Evolutionary conservation across 2,888 invertebrate genomes (phyloP).

Genomic region (Unio delphinus): DNA sequence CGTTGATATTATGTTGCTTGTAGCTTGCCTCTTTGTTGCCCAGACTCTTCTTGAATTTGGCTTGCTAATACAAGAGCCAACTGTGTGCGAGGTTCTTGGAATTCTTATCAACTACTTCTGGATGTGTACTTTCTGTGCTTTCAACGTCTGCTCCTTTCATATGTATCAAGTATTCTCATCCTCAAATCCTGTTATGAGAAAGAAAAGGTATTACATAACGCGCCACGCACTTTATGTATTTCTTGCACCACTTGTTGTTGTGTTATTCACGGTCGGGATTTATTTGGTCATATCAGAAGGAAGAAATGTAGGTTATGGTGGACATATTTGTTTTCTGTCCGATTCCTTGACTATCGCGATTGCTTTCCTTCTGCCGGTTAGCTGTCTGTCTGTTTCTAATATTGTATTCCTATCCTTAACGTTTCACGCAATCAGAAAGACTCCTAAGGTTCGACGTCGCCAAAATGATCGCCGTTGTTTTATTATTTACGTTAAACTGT

Average conservation of each 20-base stretch:
- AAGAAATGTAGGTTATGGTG: slow-evolving; percentile 26
- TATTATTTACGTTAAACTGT: slow-evolving; percentile 43
- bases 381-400: slow-evolving; percentile 32
- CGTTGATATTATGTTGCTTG: slow-evolving; percentile 34
- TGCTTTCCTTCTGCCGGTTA: slow-evolving; percentile 41
- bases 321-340: slow-evolving; percentile 19
- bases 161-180: slow-evolving; percentile 29
- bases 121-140: slow-evolving; percentile 33
- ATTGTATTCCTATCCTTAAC: slow-evolving; percentile 34
- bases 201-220: no score
- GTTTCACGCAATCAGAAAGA: slow-evolving; percentile 28
- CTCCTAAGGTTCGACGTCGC: slow-evolving; percentile 10
- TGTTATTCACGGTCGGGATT: slow-evolving; percentile 7
- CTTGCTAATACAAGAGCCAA: background rate
- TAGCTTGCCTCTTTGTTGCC: slow-evolving; percentile 25
- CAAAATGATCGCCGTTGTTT: slow-evolving; percentile 26
- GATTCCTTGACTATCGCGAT: slow-evolving; percentile 10
- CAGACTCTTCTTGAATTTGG: slow-evolving; percentile 31
- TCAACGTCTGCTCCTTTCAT: slow-evolving; percentile 35
- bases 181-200: no score
- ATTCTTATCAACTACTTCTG: slow-evolving; percentile 31
- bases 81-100: slow-evolving; percentile 18
- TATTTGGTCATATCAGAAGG: slow-evolving; percentile 3
- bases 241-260: slow-evolving; percentile 11
- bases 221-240: slow-evolving; percentile 8